Evolutionary conservation across 1,140 invertebrate genomes (phyloP).

Genomic region (Wiebesia pumilae): DNA sequence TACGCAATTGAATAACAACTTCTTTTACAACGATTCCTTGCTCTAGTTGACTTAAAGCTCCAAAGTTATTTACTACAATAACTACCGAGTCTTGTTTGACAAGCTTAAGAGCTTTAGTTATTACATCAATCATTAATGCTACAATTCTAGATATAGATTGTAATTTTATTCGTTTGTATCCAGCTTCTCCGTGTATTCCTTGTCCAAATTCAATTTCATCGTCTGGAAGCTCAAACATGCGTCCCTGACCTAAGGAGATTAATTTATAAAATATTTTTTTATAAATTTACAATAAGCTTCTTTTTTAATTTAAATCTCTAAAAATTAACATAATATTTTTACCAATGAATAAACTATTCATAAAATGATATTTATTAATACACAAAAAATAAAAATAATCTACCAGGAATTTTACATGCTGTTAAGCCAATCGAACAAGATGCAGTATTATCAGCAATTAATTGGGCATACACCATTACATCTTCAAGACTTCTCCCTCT

Average conservation of each 20-base stretch:
- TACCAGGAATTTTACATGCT: conserved; percentile 84
- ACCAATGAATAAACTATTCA: not conserved
- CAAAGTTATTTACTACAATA: conserved; percentile 88
- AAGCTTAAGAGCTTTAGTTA: conserved; percentile 75
- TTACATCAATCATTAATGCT: conserved; percentile 73
- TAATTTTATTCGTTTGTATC: conserved; percentile 82
- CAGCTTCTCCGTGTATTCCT: conserved; percentile 92
- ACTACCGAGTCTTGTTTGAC: conserved; percentile 77
- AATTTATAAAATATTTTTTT: not conserved
- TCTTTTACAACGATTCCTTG: conserved; percentile 85
- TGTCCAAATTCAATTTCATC: conserved; percentile 89
- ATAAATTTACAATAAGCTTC: not conserved
- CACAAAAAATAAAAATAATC: not conserved
- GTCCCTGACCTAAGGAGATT: conserved; percentile 71
- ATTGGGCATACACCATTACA: conserved; percentile 71
- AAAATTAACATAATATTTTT: not conserved
- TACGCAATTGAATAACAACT: conserved; percentile 79
- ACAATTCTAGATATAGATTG: conserved; percentile 74
- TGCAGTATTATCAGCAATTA: conserved; percentile 77
- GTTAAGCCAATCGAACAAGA: conserved; percentile 84
- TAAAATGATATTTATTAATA: not conserved
- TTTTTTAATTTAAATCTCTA: not conserved
- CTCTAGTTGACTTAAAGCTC: conserved; percentile 85
- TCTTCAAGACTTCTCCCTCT: conserved; percentile 77
- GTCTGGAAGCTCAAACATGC: conserved; percentile 80